Percentiles rank a stretch among this genome's conserved stretches.
These are phyloP conservation scores for Hesperia comma DNA, from an alignment of 2,888 invertebrate species.

Conservation along the genomic window DNA sequence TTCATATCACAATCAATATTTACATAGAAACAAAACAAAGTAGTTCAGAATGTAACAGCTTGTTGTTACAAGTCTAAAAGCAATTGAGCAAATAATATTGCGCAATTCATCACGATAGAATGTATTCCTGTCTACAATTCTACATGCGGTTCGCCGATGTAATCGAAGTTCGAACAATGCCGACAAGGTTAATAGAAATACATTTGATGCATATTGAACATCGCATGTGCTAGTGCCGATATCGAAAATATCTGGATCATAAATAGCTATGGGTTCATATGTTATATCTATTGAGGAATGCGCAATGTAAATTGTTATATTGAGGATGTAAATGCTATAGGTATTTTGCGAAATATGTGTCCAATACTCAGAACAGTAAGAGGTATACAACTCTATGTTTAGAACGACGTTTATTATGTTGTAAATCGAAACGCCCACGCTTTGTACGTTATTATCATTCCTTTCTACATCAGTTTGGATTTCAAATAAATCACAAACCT, in stretches of 20 bases:
- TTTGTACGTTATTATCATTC: too few relatives aligned
- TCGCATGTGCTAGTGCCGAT: constrained; percentile 44
- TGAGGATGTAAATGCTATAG: not conserved
- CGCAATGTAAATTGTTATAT: constrained; percentile 7
- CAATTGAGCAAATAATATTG: constrained; percentile 65
- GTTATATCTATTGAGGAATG: constrained; percentile 14
- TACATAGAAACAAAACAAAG: constrained; percentile 37
- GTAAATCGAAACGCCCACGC: not conserved
- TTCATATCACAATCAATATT: constrained; percentile 28
- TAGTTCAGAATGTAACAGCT: constrained; percentile 21
- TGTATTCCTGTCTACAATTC: constrained; percentile 54
- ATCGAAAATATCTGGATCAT: constrained; percentile 41
- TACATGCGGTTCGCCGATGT: constrained; percentile 51
- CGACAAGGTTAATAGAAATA: constrained; percentile 65
- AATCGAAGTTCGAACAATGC: constrained; percentile 43
- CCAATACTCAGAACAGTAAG: not conserved
- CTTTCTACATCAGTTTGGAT: too few relatives aligned
- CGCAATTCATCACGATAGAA: constrained; percentile 57
- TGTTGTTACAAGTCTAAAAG: constrained; percentile 27
- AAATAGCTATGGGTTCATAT: constrained; percentile 7
- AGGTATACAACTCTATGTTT: not conserved
- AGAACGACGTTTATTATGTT: not conserved
- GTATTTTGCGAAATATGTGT: not conserved
- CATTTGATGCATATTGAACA: constrained; percentile 56
- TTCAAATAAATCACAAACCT: too few relatives aligned